Conservation (phyloP, 1,140 invertebrate genomes). For the Diabrotica undecimpunctata region DNA sequence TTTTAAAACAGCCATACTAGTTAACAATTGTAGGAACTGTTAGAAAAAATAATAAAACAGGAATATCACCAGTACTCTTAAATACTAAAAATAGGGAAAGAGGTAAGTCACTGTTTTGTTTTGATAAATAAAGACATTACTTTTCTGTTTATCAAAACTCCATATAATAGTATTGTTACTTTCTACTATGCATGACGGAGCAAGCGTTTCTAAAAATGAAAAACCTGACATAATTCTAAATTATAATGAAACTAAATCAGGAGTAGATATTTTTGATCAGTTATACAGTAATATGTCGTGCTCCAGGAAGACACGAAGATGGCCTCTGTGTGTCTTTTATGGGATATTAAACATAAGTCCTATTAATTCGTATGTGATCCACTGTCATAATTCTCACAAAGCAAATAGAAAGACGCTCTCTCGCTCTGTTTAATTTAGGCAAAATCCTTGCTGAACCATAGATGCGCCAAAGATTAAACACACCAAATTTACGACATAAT, state of each 20-base stretch:
- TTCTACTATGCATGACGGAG: conserved; percentile 34
- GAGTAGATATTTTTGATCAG: conserved; percentile 50
- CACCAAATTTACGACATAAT: too few relatives aligned
- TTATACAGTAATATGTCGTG: conserved; percentile 43
- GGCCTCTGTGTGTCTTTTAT: conserved; percentile 25
- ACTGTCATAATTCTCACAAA: not conserved
- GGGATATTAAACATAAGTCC: conserved; percentile 35
- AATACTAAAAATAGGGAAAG: conserved; percentile 1
- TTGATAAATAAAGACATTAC: too few relatives aligned
- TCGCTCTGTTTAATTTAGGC: too few relatives aligned
- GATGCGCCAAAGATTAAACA: too few relatives aligned
- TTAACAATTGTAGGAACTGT: conserved; percentile 41
- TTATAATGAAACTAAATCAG: conserved; percentile 50
- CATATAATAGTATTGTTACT: too few relatives aligned
- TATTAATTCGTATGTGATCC: conserved; percentile 30
- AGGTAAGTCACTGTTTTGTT: too few relatives aligned
- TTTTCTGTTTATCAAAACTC: too few relatives aligned
- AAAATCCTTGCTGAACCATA: too few relatives aligned
- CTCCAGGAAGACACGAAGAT: conserved; percentile 24
- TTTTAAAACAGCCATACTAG: conserved; percentile 39
- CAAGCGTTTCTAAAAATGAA: not conserved
- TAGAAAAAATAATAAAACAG: conserved; percentile 40
- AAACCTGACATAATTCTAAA: conserved; percentile 31
- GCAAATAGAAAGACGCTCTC: too few relatives aligned
- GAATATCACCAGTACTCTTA: conserved; percentile 39